phyloP scores from a whole-genome alignment of 2,888 invertebrate genomes.

The Meloe dianella region DNA sequence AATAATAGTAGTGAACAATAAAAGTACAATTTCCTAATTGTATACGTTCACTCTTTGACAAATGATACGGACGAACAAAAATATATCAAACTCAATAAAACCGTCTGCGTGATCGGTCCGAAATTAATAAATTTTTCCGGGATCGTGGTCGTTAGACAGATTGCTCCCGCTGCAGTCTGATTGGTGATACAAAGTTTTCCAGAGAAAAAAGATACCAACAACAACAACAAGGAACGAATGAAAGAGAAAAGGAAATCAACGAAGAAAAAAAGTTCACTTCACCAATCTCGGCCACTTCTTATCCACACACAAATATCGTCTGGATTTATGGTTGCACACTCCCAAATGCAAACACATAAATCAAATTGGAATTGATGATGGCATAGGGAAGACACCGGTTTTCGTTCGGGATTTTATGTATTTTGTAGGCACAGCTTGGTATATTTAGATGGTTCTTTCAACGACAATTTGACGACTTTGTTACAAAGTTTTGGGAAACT shows the following conservation, averaged over 20 bases:
- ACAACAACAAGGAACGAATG: not conserved
- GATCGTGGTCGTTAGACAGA: constrained; percentile 33
- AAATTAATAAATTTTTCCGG: constrained; percentile 39
- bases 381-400: not conserved
- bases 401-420: not conserved
- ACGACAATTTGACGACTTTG: constrained; percentile 7
- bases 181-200: not conserved
- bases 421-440: not conserved
- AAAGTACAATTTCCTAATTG: not conserved
- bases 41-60: not conserved
- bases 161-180: constrained; percentile 28
- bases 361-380: constrained; percentile 12
- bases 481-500: constrained; percentile 13
- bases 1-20: not conserved
- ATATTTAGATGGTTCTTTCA: not conserved
- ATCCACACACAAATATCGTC: constrained; percentile 34
- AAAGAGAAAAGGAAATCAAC: not conserved
- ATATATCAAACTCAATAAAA: constrained; percentile 26
- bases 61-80: constrained; percentile 3
- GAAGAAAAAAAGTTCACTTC: constrained; percentile 24
- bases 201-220: not conserved
- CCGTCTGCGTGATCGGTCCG: constrained; percentile 19
- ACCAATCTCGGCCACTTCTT: constrained; percentile 38
- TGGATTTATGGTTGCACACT: constrained; percentile 35
- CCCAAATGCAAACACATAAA: constrained; percentile 19